These are phyloP conservation scores for Campylomormyrus tamandua DNA, from an alignment of 2,113 vertebrate genomes.

Conservation along the genomic window DNA sequence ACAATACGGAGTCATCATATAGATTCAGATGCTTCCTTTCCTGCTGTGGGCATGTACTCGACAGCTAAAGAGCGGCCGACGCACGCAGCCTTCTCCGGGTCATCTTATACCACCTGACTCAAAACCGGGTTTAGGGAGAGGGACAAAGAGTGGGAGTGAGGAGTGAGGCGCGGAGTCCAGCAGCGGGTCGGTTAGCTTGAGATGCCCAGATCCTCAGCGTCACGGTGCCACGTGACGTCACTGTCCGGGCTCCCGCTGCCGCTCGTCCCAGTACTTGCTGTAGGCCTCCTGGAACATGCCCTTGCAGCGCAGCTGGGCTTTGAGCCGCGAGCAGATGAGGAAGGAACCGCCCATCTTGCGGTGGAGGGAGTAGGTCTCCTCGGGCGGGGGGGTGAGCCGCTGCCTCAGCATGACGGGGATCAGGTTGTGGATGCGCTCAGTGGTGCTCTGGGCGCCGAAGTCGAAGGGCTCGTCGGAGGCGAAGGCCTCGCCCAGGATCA, in stretches of 20 bases:
- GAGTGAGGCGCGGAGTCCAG: not conserved
- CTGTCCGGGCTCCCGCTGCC: not conserved
- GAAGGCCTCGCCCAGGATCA: conserved; percentile 54
- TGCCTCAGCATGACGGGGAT: conserved; percentile 61
- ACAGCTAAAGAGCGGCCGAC: not conserved
- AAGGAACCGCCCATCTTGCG: conserved; percentile 77
- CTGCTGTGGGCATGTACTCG: not conserved
- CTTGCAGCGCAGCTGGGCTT: conserved; percentile 67
- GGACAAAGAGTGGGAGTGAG: not conserved
- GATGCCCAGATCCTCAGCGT: not conserved
- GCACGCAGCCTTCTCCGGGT: not conserved
- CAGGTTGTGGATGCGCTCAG: conserved; percentile 48
- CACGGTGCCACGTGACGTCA: not conserved
- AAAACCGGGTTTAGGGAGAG: not conserved
- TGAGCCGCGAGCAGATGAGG: conserved; percentile 75
- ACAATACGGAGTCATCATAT: not conserved
- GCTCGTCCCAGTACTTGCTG: conserved; percentile 52
- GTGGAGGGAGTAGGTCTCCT: conserved; percentile 76
- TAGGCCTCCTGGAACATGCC: conserved; percentile 71
- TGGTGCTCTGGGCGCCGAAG: conserved; percentile 56
- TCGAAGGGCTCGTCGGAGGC: conserved; percentile 44
- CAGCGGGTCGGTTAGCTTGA: not conserved
- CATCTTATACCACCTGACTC: not conserved
- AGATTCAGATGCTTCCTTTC: not conserved
- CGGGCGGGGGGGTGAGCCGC: conserved; percentile 64